phyloP scores from a whole-genome alignment of 2,888 invertebrate species.

The Hypolimnas misippus region DNA sequence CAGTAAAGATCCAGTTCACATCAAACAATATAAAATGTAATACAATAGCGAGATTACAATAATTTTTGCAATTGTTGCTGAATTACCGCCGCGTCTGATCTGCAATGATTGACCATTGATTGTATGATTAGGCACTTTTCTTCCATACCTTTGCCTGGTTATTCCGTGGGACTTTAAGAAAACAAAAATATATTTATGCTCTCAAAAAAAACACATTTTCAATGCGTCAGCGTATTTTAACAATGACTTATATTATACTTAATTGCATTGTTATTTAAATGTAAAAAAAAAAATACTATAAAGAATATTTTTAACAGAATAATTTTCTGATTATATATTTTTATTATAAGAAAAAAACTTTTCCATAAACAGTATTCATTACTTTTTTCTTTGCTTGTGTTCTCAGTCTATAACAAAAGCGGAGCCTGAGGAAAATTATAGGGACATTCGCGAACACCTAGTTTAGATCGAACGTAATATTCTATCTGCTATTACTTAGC shows the following conservation, averaged over 20 bases:
- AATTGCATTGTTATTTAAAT: no score
- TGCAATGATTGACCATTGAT: conserved; percentile 58
- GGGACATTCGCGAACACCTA: conserved; percentile 40
- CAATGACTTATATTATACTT: no score
- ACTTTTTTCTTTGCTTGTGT: not conserved
- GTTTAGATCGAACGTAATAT: conserved; percentile 37
- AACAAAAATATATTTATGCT: not conserved
- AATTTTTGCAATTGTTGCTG: conserved; percentile 60
- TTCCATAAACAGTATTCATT: not conserved
- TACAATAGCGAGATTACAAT: conserved; percentile 60
- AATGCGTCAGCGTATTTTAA: no score
- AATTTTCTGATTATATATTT: no score
- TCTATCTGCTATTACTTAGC: conserved; percentile 28
- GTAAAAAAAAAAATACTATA: no score
- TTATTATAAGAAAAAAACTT: not conserved
- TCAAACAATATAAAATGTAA: conserved; percentile 62
- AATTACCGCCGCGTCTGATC: conserved; percentile 55
- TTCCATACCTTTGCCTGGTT: conserved; percentile 26
- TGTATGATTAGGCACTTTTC: conserved; percentile 44
- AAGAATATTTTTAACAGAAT: no score
- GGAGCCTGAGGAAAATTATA: conserved; percentile 33
- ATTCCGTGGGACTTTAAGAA: conserved; percentile 24
- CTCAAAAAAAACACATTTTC: not conserved
- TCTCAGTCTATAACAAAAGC: not conserved
- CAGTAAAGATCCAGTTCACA: conserved; percentile 43